Conservation (phyloP, 2,797 vertebrate genomes). For the Notolabrus celidotus region DNA sequence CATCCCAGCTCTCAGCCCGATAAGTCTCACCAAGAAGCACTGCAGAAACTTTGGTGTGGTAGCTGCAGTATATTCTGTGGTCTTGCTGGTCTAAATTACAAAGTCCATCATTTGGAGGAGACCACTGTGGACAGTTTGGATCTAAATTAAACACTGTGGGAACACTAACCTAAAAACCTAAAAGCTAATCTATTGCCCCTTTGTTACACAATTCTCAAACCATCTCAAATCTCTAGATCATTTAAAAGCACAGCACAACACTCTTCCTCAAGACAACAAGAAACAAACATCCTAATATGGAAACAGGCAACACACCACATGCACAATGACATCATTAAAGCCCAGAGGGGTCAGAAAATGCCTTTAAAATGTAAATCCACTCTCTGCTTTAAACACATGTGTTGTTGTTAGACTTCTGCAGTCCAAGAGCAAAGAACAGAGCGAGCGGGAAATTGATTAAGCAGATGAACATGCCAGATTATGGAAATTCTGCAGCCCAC, state of each 20-base stretch:
- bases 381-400: constrained; percentile 48
- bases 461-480: constrained; percentile 44
- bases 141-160: too few species aligned
- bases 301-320: constrained; percentile 3
- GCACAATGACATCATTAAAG: constrained; percentile 52
- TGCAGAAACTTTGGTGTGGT: too few species aligned
- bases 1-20: too few species aligned
- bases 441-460: constrained; percentile 44
- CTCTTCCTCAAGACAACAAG: not conserved
- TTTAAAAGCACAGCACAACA: constrained; percentile 19
- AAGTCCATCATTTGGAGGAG: too few species aligned
- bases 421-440: constrained; percentile 7
- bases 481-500: not conserved
- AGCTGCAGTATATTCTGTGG: too few species aligned
- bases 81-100: too few species aligned
- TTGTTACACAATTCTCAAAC: too few species aligned
- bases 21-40: too few species aligned
- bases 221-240: too few species aligned
- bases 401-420: constrained; percentile 29
- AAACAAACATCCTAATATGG: constrained; percentile 58
- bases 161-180: too few species aligned
- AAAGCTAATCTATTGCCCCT: too few species aligned
- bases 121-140: too few species aligned
- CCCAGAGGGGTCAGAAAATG: constrained; percentile 20
- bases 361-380: constrained; percentile 32